Conservation (phyloP, 2,113 vertebrate species). For the Datnioides undecimradiatus region DNA sequence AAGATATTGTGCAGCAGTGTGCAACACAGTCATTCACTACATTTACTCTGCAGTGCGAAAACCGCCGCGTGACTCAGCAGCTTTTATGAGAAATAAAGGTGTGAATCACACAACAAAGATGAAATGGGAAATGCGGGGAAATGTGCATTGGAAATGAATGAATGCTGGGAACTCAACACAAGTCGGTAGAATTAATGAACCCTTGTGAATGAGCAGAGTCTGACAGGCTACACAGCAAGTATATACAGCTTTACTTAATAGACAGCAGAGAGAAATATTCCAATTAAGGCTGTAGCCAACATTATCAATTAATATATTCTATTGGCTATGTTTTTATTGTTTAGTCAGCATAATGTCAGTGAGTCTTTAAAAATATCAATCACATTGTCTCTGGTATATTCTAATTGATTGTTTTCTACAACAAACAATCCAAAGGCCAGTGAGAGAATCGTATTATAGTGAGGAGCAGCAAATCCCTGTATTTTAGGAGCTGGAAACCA, state of each 20-base stretch:
- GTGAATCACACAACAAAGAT: constrained; percentile 36
- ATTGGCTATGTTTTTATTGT: neutral
- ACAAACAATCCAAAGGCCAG: neutral
- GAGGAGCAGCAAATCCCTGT: neutral
- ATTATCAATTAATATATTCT: neutral
- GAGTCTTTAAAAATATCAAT: neutral
- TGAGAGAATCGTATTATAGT: neutral
- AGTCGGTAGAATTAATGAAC: constrained; percentile 31
- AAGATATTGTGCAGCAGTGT: neutral
- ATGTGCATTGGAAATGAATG: constrained; percentile 28
- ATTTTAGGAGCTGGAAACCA: too few species aligned
- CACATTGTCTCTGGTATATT: neutral
- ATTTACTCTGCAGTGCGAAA: constrained; percentile 18
- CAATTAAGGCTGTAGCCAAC: neutral
- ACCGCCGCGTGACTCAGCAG: constrained; percentile 46
- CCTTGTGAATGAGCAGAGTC: constrained; percentile 6
- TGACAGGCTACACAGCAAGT: constrained; percentile 23
- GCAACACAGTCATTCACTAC: neutral
- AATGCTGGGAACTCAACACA: constrained; percentile 20
- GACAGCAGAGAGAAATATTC: neutral
- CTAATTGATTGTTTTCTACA: constrained; percentile 18
- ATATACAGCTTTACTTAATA: neutral
- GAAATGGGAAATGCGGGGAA: constrained; percentile 23
- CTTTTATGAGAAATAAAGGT: constrained; percentile 48
- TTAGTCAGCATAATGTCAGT: neutral